Base-by-base conservation (phyloP, 1,140 invertebrate species). In the Calliphora vicina region DNA sequence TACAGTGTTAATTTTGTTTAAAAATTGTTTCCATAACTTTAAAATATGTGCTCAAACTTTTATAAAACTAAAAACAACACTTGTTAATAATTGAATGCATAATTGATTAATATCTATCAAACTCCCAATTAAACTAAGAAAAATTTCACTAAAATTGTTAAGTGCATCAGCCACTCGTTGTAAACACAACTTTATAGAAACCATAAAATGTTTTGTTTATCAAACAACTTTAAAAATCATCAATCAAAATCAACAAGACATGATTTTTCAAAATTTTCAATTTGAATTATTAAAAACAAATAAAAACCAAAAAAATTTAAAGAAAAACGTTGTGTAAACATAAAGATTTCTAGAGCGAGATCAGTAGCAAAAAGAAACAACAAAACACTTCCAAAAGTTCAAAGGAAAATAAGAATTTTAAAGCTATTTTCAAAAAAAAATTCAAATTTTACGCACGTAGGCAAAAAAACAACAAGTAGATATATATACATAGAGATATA, bases 181-280 rank as follows among this genome's bases (percentile, higher is more conserved):
- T 35, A 35, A 35, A 35, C 35, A 20, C 0, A 67, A 67, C 1
- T 67, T 5, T 4, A 67, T 17, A 67, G 23, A 67, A 0, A 67
- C 10, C 6, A 61, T n/a, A 5, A 61, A 61, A 5, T 43, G 17
- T 15, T n/a, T 25, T 23, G 20, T 20, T 67, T 23, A 67, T 67
- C n/a, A 67, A 67, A 23, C 61, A 67, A 67, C 61, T 23, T 67
- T 20, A 9, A 67, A 67, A 67, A 67, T 67, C 61, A 67, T 67
- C 61, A 67, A 67, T 67, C 61, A 67, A 67, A 67, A 67, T 23
- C 61, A 67, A 67, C 61, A 67, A 67, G 61, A 67, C 61, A 67
- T 67, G 61, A 67, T 67, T 23, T 67, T 23, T 67, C n/a, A 67
- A 67, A 67, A 67, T 20, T 67, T 50, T 67, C 61, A 23, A 67